Evolutionary conservation across 2,888 invertebrate genomes (phyloP).

Genomic region (Leptinotarsa juncta): DNA sequence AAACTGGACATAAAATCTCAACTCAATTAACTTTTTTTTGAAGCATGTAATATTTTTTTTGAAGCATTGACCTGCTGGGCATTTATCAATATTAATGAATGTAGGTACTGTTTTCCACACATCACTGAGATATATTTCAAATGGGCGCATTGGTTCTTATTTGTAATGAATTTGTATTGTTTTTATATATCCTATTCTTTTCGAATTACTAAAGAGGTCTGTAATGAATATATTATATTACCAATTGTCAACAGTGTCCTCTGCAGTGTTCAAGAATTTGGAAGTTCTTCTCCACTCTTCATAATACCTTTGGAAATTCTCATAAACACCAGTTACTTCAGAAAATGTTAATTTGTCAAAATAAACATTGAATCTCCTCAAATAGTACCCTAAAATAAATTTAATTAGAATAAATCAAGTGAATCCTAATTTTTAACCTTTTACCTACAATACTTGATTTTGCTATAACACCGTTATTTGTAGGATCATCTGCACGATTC

Average conservation of each 20-base stretch:
- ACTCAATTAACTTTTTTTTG: too few species aligned
- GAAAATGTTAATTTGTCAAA: constrained; percentile 88
- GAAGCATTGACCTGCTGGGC: too few species aligned
- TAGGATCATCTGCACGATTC: constrained; percentile 41
- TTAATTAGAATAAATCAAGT: neutral
- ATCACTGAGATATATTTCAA: neutral
- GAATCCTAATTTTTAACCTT: neutral
- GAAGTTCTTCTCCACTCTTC: constrained; percentile 49
- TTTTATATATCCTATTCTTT: too few species aligned
- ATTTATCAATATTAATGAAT: too few species aligned
- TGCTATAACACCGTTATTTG: constrained; percentile 63
- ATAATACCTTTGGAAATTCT: constrained; percentile 78
- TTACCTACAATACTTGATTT: constrained; percentile 78
- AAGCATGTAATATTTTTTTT: too few species aligned
- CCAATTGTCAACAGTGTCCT: constrained; percentile 50
- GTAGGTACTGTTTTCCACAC: too few species aligned
- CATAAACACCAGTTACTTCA: constrained; percentile 81
- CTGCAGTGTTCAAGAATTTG: constrained; percentile 36
- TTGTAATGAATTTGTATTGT: too few species aligned
- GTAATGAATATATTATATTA: constrained; percentile 25
- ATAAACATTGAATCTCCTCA: constrained; percentile 83
- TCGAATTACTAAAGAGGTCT: too few species aligned
- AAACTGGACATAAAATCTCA: too few species aligned
- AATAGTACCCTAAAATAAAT: constrained; percentile 78
- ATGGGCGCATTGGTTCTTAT: too few species aligned